Percentiles rank a stretch among this genome's conserved stretches.
Evolutionary conservation across 2,888 invertebrate genomes (phyloP).

Genomic region (Ectemnius continuus): DNA sequence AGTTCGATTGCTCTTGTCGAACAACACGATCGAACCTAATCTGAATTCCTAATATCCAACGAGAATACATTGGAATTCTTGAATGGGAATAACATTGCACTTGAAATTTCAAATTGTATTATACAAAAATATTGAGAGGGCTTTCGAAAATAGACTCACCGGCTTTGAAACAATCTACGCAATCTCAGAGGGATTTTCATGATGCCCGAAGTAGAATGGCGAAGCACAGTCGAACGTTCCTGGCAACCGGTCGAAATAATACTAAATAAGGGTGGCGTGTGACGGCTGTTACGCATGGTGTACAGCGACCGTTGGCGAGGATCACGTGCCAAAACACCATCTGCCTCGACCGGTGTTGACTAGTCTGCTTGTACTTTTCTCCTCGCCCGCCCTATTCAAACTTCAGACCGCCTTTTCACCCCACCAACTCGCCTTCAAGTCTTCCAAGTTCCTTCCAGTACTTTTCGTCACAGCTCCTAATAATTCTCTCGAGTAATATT

Average conservation of each 20-base stretch:
- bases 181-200: slow-evolving; percentile 49
- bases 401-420: too few relatives aligned
- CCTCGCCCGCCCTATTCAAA: too few relatives aligned
- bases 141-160: slow-evolving; percentile 45
- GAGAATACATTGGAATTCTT: too few relatives aligned
- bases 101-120: too few relatives aligned
- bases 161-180: slow-evolving; percentile 37
- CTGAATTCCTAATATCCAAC: too few relatives aligned
- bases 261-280: slow-evolving; percentile 49
- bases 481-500: not conserved
- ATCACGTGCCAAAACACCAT: slow-evolving; percentile 62
- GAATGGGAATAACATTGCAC: too few relatives aligned
- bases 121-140: too few relatives aligned
- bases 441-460: too few relatives aligned
- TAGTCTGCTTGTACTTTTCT: not conserved
- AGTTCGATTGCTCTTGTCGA: too few relatives aligned
- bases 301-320: slow-evolving; percentile 60
- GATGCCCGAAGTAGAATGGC: not conserved
- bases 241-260: slow-evolving; percentile 45
- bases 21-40: too few relatives aligned
- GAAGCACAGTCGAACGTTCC: slow-evolving; percentile 28
- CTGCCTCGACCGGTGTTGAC: slow-evolving; percentile 32
- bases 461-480: too few relatives aligned
- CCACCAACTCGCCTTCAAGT: too few relatives aligned
- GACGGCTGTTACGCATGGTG: slow-evolving; percentile 60